These are phyloP conservation scores for Arenaria interpres DNA, from an alignment of 2,113 vertebrate genomes.

Conservation along the genomic window DNA sequence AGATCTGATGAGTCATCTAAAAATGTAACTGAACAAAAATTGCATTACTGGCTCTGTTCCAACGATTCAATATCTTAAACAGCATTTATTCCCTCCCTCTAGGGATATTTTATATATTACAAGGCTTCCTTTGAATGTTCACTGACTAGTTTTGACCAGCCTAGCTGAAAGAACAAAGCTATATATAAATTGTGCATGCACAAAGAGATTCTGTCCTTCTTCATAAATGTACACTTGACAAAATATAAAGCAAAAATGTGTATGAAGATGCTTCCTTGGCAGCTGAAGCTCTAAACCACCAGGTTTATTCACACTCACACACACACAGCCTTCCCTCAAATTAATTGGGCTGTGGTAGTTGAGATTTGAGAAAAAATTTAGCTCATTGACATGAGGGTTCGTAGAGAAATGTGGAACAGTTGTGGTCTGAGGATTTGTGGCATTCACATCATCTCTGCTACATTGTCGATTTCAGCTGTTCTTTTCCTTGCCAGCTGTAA, in stretches of 20 bases:
- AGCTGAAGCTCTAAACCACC: neutral
- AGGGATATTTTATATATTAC: slow-evolving; percentile 32
- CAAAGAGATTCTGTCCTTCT: slow-evolving; percentile 2
- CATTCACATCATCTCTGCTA: neutral
- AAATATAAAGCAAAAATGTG: neutral
- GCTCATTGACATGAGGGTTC: neutral
- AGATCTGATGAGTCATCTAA: slow-evolving; percentile 54
- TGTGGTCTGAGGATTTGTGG: neutral
- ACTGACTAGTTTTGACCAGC: slow-evolving; percentile 15
- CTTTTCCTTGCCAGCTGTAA: neutral
- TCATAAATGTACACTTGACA: neutral
- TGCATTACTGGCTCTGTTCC: slow-evolving; percentile 39
- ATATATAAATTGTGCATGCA: neutral
- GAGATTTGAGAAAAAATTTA: neutral
- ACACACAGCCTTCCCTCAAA: neutral
- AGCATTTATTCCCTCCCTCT: slow-evolving; percentile 36
- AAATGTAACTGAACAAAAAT: slow-evolving; percentile 36
- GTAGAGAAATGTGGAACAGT: neutral
- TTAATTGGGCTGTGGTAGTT: neutral
- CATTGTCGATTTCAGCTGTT: neutral
- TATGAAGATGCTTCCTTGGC: neutral
- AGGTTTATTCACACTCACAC: neutral
- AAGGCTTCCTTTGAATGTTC: slow-evolving; percentile 24
- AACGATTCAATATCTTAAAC: slow-evolving; percentile 60
- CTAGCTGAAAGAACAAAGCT: slow-evolving; percentile 33